Conservation (phyloP, 2,113 vertebrate species). For the Sigmodon hispidus region DNA sequence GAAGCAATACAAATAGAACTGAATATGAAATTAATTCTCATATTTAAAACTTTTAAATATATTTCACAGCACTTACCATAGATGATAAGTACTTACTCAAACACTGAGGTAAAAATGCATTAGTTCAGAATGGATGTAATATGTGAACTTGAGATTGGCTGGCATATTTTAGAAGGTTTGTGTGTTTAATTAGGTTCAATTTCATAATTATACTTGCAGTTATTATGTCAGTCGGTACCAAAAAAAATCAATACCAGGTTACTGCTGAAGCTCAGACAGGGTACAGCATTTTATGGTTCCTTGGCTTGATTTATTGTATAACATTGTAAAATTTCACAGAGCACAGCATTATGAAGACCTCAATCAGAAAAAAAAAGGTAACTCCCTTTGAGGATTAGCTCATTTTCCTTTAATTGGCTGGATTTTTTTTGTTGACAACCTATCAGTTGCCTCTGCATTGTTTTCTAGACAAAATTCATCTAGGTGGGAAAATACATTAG, state of each 20-base stretch:
- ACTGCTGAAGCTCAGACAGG: constrained; percentile 39
- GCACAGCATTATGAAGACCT: constrained; percentile 45
- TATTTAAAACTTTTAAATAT: constrained; percentile 10
- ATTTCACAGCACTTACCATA: not conserved
- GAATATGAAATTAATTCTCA: constrained; percentile 5
- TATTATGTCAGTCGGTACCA: constrained; percentile 28
- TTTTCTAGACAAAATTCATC: constrained; percentile 29
- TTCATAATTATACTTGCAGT: constrained; percentile 54
- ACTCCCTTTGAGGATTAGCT: constrained; percentile 56
- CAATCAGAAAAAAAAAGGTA: constrained; percentile 54
- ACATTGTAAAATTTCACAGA: constrained; percentile 68
- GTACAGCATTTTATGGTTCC: constrained; percentile 44
- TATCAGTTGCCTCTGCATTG: constrained; percentile 29
- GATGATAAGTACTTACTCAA: not conserved
- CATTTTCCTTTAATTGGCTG: constrained; percentile 66
- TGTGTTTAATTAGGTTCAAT: constrained; percentile 55
- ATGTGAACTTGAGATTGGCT: constrained; percentile 12
- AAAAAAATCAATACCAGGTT: constrained; percentile 62
- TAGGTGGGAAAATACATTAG: constrained; percentile 49
- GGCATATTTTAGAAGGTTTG: constrained; percentile 4
- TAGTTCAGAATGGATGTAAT: not conserved
- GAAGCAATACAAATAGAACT: not conserved
- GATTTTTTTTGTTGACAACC: constrained; percentile 35
- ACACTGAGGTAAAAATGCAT: constrained; percentile 27
- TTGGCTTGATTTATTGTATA: constrained; percentile 51